Evolutionary conservation across 2,113 vertebrate species (phyloP).

Genomic region (Pseudolaguvia tuberculata): DNA sequence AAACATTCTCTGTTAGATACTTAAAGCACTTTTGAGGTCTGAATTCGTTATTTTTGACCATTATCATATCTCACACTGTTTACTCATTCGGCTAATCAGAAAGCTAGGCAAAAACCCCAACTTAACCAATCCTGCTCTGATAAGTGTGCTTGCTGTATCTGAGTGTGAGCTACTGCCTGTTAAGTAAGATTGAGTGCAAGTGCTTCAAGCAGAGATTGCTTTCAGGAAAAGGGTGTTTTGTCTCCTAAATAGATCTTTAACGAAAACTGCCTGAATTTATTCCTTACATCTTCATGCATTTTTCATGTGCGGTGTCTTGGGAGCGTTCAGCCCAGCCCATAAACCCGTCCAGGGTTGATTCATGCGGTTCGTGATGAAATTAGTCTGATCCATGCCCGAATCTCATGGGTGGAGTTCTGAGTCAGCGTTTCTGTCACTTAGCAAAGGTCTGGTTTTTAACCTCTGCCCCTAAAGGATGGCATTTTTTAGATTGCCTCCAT

Average conservation of each 20-base stretch:
- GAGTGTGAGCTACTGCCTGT: conserved; percentile 39
- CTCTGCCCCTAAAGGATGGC: background rate
- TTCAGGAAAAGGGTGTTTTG: conserved; percentile 46
- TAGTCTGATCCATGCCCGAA: conserved; percentile 25
- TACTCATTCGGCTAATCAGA: background rate
- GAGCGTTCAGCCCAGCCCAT: conserved; percentile 29
- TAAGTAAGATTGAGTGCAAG: conserved; percentile 51
- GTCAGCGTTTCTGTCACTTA: conserved; percentile 26
- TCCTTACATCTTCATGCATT: conserved; percentile 52
- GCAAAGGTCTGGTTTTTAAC: background rate
- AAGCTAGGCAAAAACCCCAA: background rate
- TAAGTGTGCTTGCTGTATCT: conserved; percentile 24
- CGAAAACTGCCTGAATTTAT: conserved; percentile 41
- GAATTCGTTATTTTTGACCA: background rate
- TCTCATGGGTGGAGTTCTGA: conserved; percentile 10
- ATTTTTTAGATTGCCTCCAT: background rate
- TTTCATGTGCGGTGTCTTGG: conserved; percentile 44
- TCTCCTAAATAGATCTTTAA: conserved; percentile 51
- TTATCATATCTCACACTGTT: background rate
- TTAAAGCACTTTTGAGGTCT: background rate
- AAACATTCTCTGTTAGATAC: no score
- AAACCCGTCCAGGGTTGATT: conserved; percentile 25
- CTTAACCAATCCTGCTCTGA: conserved; percentile 15
- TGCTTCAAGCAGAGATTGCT: conserved; percentile 44
- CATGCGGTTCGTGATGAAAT: conserved; percentile 33